Conservation (phyloP, 92 coral and sea anemone genomes). For the Palythoa heliodiscus region DNA sequence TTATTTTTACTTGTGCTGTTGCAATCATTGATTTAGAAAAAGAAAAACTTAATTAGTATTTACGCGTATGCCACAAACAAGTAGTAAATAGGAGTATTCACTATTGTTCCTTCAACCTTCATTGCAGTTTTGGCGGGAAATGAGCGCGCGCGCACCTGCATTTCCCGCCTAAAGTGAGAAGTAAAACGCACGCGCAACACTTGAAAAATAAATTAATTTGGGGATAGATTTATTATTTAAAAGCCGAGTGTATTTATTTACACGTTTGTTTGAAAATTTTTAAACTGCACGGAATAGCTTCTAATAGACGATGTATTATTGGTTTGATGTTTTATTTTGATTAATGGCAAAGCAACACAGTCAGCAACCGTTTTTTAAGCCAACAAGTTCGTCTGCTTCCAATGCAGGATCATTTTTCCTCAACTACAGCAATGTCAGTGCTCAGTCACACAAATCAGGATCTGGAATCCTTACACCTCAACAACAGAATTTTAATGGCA, state of each 20-base stretch:
- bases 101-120: no score
- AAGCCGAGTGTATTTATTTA: not conserved
- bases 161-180: slow-evolving; percentile 31
- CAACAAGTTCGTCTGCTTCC: slow-evolving; percentile 61
- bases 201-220: not conserved
- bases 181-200: not conserved
- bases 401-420: slow-evolving; percentile 81
- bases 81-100: no score
- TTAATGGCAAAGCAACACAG: slow-evolving; percentile 74
- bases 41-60: no score
- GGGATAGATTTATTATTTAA: not conserved
- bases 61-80: not conserved
- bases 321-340: not conserved
- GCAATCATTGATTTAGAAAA: no score
- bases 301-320: not conserved
- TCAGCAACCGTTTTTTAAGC: slow-evolving; percentile 94
- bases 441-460: slow-evolving; percentile 51
- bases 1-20: no score
- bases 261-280: not conserved
- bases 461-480: slow-evolving; percentile 48
- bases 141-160: slow-evolving; percentile 19
- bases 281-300: not conserved
- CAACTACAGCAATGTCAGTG: slow-evolving; percentile 64
- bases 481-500: slow-evolving; percentile 69
- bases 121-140: slow-evolving; percentile 34